A percentile compares a stretch with the other conserved stretches of the same genome.
These are phyloP conservation scores for Aplochiton taeniatus DNA, from an alignment of 2,797 vertebrate genomes.

Conservation along the genomic window DNA sequence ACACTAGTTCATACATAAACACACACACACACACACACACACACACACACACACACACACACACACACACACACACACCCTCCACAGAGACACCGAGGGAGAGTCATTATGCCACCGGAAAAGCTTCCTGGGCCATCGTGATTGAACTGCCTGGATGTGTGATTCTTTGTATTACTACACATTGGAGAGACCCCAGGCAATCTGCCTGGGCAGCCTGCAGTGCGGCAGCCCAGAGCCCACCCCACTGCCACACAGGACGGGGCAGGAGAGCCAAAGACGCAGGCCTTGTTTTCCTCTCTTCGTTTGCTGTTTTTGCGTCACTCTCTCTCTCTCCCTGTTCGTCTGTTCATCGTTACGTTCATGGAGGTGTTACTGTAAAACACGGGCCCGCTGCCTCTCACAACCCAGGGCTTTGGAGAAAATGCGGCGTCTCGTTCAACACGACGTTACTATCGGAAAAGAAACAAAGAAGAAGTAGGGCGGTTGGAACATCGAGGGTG, in stretches of 20 bases:
- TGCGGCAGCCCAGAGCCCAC: conserved; percentile 7
- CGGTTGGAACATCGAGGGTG: no score
- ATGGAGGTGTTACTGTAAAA: no score
- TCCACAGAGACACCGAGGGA: not conserved
- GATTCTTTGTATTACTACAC: conserved; percentile 51
- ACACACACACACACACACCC: conserved; percentile 28
- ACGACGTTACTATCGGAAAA: no score
- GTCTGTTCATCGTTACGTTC: not conserved
- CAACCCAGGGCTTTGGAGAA: no score
- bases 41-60: conserved; percentile 27
- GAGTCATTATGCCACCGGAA: conserved; percentile 58
- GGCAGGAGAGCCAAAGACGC: not conserved
- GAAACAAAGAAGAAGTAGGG: no score
- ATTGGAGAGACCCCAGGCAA: conserved; percentile 39
- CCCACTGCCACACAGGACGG: not conserved
- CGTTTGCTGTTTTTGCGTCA: no score
- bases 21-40: conserved; percentile 5
- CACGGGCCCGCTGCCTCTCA: no score
- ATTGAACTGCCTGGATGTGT: conserved; percentile 58
- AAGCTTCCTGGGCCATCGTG: conserved; percentile 54
- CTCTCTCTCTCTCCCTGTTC: not conserved
- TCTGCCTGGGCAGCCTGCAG: conserved; percentile 17
- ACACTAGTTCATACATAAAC: no score
- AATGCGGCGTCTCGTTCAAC: no score
- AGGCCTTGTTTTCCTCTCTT: not conserved